phyloP scores from a whole-genome alignment of 2,113 vertebrate genomes.

The Seriola rivoliana region DNA sequence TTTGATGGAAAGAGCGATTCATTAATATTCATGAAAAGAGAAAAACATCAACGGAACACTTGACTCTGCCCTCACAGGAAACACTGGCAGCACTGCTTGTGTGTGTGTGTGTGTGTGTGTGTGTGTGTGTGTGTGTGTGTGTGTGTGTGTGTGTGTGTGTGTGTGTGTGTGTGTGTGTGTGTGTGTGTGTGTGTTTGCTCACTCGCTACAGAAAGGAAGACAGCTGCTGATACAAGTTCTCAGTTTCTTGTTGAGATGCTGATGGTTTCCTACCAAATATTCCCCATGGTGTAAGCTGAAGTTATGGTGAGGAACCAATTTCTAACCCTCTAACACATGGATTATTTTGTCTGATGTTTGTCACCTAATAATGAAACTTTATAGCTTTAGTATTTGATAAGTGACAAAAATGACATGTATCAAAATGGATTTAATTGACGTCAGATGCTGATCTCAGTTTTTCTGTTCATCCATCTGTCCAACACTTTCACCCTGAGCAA shows the following conservation, averaged over 20 bases:
- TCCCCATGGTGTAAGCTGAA: neutral
- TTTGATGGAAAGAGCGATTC: constrained; percentile 71
- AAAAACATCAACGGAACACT: constrained; percentile 74
- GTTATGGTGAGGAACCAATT: neutral
- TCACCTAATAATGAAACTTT: neutral
- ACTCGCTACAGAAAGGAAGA: constrained; percentile 2
- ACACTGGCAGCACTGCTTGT: constrained; percentile 12
- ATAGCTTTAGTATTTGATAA: neutral
- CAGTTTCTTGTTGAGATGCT: neutral
- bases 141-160: constrained; percentile 2
- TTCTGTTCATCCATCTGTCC: too few species aligned
- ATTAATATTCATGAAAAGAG: constrained; percentile 75
- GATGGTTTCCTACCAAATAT: neutral
- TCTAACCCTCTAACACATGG: too few species aligned
- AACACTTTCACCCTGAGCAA: too few species aligned
- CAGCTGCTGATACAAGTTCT: neutral
- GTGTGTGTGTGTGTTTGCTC: neutral
- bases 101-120: constrained; percentile 21
- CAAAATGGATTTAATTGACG: neutral
- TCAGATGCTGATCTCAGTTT: too few species aligned
- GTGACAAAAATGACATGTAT: neutral
- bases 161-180: constrained; percentile 8
- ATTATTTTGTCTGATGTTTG: neutral
- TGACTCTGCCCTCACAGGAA: constrained; percentile 71
- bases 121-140: constrained; percentile 26